A percentile compares a stretch with the other conserved stretches of the same genome.
These are phyloP conservation scores for Acrocephalus kingi DNA, from an alignment of 2,113 vertebrate genomes.

Conservation along the genomic window DNA sequence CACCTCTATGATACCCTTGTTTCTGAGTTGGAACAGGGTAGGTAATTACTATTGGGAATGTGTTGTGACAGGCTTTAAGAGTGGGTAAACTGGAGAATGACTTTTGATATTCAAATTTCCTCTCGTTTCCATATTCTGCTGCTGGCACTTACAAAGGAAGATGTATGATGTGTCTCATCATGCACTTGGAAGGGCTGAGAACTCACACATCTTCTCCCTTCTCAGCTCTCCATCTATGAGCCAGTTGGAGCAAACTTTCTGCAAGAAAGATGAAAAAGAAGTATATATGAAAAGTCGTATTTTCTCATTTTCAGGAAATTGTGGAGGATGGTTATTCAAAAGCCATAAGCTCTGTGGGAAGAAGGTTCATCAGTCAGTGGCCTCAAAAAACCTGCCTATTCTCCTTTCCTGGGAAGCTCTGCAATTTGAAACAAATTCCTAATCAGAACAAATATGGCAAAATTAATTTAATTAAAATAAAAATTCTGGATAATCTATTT, in stretches of 20 bases:
- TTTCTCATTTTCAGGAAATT: neutral
- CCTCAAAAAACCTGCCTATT: neutral
- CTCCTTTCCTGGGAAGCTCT: neutral
- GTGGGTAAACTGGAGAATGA: conserved; percentile 8
- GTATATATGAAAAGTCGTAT: neutral
- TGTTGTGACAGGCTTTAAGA: conserved; percentile 41
- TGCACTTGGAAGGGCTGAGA: neutral
- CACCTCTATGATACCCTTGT: neutral
- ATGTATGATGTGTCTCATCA: conserved; percentile 2
- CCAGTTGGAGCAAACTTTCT: neutral
- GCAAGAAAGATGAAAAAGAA: neutral
- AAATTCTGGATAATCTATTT: neutral
- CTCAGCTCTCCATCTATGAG: neutral
- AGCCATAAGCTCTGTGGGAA: neutral
- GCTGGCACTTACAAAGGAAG: conserved; percentile 26
- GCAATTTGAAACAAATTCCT: neutral
- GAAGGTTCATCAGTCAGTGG: neutral
- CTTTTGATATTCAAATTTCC: conserved; percentile 63
- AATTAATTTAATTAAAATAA: neutral
- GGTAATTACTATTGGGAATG: conserved; percentile 35
- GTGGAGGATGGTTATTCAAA: neutral
- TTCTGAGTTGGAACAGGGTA: conserved; percentile 1
- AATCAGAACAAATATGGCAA: neutral
- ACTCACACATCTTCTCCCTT: neutral
- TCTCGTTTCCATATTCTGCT: conserved; percentile 43